These are phyloP conservation scores for Malacoctenus gilli DNA, from an alignment of 2,797 vertebrate species.

Conservation along the genomic window DNA sequence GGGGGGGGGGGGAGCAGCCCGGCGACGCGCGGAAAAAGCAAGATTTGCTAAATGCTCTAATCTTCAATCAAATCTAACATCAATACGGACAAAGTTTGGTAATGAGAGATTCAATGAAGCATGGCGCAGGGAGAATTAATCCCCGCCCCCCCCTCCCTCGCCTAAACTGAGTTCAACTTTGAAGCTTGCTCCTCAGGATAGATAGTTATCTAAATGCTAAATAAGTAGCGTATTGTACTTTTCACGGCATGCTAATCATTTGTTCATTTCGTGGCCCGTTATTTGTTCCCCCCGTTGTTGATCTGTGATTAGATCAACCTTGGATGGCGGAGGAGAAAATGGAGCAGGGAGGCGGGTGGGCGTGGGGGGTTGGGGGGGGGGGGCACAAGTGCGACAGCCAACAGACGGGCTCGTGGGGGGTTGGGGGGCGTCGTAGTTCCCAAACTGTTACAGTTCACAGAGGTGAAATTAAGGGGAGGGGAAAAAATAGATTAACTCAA, in stretches of 20 bases:
- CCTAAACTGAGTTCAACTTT: conserved; percentile 99
- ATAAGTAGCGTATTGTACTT: conserved; percentile 99
- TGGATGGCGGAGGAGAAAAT: conserved; percentile 77
- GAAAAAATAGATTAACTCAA: too few relatives aligned
- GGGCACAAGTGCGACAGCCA: too few relatives aligned
- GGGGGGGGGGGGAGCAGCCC: conserved; percentile 95
- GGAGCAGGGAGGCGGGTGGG: conserved; percentile 37
- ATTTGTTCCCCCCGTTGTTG: conserved; percentile 94
- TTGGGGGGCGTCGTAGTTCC: conserved; percentile 34
- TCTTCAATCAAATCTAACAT: conserved; percentile 99
- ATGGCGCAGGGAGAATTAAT: conserved; percentile 99
- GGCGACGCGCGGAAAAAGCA: conserved; percentile 97
- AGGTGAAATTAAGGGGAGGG: conserved; percentile 34
- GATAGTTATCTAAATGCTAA: conserved; percentile 99
- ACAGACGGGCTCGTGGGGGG: conserved; percentile 76
- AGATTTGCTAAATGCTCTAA: conserved; percentile 99
- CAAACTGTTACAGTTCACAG: conserved; percentile 44
- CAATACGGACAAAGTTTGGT: conserved; percentile 99
- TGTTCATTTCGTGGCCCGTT: conserved; percentile 95
- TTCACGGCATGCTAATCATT: conserved; percentile 99
- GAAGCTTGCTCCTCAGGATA: conserved; percentile 96
- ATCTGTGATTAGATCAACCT: conserved; percentile 94
- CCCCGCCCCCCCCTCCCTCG: too few relatives aligned
- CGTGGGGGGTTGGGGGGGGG: too few relatives aligned
- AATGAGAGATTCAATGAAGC: conserved; percentile 99